A percentile compares a stretch with the other conserved stretches of the same genome.
Conservation (phyloP, 2,888 invertebrate species). For the Platerodrilus igneus region DNA sequence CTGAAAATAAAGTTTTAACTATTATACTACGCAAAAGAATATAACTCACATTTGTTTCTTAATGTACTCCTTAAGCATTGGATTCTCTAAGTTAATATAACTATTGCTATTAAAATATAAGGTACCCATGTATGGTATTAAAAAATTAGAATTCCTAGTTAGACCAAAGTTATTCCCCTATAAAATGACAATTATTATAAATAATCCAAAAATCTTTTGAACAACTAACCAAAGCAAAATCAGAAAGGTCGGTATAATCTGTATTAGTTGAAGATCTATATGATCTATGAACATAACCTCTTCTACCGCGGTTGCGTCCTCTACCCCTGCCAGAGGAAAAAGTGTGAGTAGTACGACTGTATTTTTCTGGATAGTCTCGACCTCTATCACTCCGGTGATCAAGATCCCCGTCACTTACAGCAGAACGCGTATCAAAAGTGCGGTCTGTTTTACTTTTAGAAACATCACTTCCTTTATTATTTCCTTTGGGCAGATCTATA, state of each 20-base stretch:
- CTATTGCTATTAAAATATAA: slow-evolving; percentile 57
- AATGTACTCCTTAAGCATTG: slow-evolving; percentile 75
- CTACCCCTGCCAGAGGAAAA: slow-evolving; percentile 44
- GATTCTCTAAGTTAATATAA: slow-evolving; percentile 42
- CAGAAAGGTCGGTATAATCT: slow-evolving; percentile 51
- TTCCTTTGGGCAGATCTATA: slow-evolving; percentile 71
- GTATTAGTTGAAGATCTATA: slow-evolving; percentile 48
- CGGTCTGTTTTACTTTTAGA: slow-evolving; percentile 35
- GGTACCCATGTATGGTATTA: slow-evolving; percentile 56
- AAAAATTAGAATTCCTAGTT: slow-evolving; percentile 10
- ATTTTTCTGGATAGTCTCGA: slow-evolving; percentile 30
- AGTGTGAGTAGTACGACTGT: slow-evolving; percentile 31
- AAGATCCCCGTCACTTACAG: slow-evolving; percentile 45
- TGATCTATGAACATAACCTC: slow-evolving; percentile 47
- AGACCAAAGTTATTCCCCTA: slow-evolving; percentile 13
- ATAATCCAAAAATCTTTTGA: slow-evolving; percentile 1
- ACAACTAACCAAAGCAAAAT: slow-evolving; percentile 46
- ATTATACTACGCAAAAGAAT: background rate
- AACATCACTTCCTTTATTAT: slow-evolving; percentile 59
- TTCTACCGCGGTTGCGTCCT: slow-evolving; percentile 50
- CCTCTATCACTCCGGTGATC: slow-evolving; percentile 43
- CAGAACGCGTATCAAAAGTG: slow-evolving; percentile 39
- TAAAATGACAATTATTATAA: slow-evolving; percentile 3
- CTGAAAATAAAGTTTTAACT: slow-evolving; percentile 53
- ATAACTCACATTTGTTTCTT: slow-evolving; percentile 79